Evolutionary conservation across 2,113 vertebrate genomes (phyloP), one percentile per base, ranked within the genome.

Genomic region (Scomber scombrus): DNA sequence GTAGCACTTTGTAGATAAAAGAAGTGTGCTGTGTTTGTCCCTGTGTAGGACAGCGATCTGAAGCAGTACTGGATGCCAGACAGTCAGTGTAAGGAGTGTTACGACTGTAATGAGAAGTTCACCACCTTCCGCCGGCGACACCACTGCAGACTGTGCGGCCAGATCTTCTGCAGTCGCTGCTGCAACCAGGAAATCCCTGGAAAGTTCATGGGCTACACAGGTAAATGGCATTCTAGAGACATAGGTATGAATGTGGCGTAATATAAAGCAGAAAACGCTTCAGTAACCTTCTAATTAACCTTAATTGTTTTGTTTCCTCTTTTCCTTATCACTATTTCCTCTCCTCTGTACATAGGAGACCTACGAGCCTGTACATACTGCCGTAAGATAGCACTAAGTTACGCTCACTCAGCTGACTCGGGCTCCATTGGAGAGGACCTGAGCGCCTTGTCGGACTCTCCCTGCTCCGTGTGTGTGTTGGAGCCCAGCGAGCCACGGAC

Each of bases 1-100:
- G 12, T 56, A 7, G 0, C 7, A 21, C 9, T 55, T 3, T 23
- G 29, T 71, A 14, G 43, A 21, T 67, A 3, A 58, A n/a, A 16
- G 12, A 14, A 0, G 34, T 13, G 16, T 7, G 3, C 45, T 79
- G 11, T 71, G 21, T 4, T 34, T 74, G 49, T 19, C 12, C 5
- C 46, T 4, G 60, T 71, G 4, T 66, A 99, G 98, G 97, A 99
- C 91, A 99, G 97, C 76, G 98, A 99, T 84, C 91, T 99, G 93
- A 99, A 99, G 92, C 98, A 99, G 71, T 99, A 99, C 92, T 99
- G 98, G 98, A 99, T 99, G 98, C 98, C 98, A 5, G 98, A 99
- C 77, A 99, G 97, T 90, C 98, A 99, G 70, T 99, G 98, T 86
- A 99, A 99, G 80, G 97, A 99, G 85, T 99, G 98, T 78, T 99